phyloP scores from a whole-genome alignment of 2,113 vertebrate species.

The Chaenogobius annularis region DNA sequence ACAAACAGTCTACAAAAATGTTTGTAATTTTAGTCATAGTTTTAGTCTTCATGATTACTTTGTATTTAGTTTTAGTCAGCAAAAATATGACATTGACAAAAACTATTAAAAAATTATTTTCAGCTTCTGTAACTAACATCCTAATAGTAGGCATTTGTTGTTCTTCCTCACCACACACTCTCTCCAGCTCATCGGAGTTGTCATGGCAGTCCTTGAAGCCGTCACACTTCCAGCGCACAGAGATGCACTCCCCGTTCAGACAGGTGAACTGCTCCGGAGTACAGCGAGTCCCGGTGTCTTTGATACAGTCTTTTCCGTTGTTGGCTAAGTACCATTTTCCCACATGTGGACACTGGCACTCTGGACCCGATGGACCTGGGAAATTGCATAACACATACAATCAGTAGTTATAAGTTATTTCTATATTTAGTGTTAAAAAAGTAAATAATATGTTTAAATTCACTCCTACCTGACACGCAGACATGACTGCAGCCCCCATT shows the following conservation, averaged over 20 bases:
- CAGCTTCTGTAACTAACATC: not conserved
- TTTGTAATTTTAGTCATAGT: too few species aligned
- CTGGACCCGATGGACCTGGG: constrained; percentile 86
- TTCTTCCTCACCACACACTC: constrained; percentile 86
- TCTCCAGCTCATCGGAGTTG: constrained; percentile 87
- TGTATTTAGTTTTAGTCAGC: too few species aligned
- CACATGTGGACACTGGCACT: constrained; percentile 90
- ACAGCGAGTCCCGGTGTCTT: constrained; percentile 84
- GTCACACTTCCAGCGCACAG: constrained; percentile 82
- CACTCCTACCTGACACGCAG: constrained; percentile 84
- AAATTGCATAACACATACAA: not conserved
- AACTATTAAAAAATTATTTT: too few species aligned
- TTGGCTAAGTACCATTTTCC: constrained; percentile 92
- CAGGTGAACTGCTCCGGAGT: constrained; percentile 84
- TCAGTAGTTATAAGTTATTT: not conserved
- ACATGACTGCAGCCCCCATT: constrained; percentile 95
- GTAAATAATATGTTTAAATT: not conserved
- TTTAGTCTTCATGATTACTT: too few species aligned
- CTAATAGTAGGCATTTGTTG: not conserved
- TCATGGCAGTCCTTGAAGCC: constrained; percentile 84
- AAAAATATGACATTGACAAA: too few species aligned
- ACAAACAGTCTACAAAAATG: too few species aligned
- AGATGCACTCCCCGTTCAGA: constrained; percentile 84
- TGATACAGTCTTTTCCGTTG: constrained; percentile 86
- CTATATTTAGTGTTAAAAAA: not conserved